Percentiles rank a stretch among this genome's conserved stretches.
Conservation (phyloP, 2,113 vertebrate species). For the Azemiops feae region DNA sequence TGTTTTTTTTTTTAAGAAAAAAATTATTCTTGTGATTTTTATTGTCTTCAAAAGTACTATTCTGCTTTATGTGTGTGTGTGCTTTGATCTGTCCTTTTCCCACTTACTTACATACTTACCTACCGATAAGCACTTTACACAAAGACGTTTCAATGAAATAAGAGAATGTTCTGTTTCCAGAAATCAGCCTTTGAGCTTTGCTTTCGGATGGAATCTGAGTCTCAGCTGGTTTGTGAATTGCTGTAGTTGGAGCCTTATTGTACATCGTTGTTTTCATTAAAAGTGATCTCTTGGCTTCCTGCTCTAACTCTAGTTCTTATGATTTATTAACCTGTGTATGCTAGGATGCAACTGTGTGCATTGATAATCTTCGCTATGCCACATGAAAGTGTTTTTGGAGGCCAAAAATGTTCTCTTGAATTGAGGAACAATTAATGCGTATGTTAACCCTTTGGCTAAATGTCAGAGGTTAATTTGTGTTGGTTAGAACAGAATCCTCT, state of each 20-base stretch:
- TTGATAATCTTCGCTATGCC: not conserved
- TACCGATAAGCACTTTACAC: constrained; percentile 59
- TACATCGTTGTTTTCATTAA: constrained; percentile 60
- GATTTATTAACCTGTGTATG: not conserved
- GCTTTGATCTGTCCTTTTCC: constrained; percentile 16
- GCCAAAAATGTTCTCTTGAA: not conserved
- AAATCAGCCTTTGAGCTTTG: constrained; percentile 13
- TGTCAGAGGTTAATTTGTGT: not conserved
- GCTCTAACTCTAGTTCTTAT: constrained; percentile 29
- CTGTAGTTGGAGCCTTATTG: constrained; percentile 43
- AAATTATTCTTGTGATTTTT: not conserved
- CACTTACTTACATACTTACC: constrained; percentile 16
- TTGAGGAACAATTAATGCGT: not conserved
- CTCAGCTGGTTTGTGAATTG: constrained; percentile 42
- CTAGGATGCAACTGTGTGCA: rapidly evolving
- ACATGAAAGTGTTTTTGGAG: not conserved
- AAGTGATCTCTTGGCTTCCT: constrained; percentile 45
- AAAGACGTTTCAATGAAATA: constrained; percentile 26
- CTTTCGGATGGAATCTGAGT: constrained; percentile 11
- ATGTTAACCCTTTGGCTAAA: not conserved
- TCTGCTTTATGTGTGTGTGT: not conserved
- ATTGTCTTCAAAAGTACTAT: not conserved
- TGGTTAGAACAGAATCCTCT: not conserved
- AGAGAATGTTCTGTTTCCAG: constrained; percentile 1
- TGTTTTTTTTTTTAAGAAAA: not conserved